Evolutionary conservation across 2,113 vertebrate genomes (phyloP), one percentile per base, ranked within the genome.

Genomic region (Lichenostomus cassidix): DNA sequence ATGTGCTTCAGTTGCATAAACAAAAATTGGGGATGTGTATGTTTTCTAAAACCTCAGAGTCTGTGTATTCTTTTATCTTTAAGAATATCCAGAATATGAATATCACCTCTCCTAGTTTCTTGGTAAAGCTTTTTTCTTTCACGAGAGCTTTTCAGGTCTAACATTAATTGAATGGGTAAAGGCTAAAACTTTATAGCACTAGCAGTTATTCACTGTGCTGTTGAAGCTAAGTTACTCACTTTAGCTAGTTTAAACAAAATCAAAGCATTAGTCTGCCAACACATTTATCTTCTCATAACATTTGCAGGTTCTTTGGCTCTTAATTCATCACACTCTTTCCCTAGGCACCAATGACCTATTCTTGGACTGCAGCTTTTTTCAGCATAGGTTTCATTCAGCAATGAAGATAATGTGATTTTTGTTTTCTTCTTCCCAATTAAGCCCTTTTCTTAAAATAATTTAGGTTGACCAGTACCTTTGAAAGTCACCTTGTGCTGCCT

Each of bases 191-290:
- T 60, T 6, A 13, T 29, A 83, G 74, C 65, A 89, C 52, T 25
- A 79, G 73, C 52, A 78, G 60, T 87, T 92, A 65, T 46, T 95
- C 65, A 62, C 49, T 82, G 31, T 84, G 49, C 62, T 94, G 9
- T 49, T 90, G 65, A 91, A 95, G 81, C 19, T 60, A 68, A 79
- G 65, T 94, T 89, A 87, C 58, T 89, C 77, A 60, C 74, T 95
- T 94, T 27, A 91, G 49, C 41, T 89, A 56, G 73, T 90, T 94
- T 76, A 89, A 94, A 90, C 81, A 91, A 92, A 95, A 87, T 64
- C 83, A 93, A 73, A 83, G 29, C 42, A 65, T 85, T 91, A 87
- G 49, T 62, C 59, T 82, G 33, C 69, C 87, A 70, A 94, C 53
- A 50, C 42, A 70, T 69, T n/a, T 52, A 9, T 89, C 44, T 84